These are phyloP conservation scores for Physeter macrocephalus DNA, from an alignment of 2,113 vertebrate species.

Conservation along the genomic window DNA sequence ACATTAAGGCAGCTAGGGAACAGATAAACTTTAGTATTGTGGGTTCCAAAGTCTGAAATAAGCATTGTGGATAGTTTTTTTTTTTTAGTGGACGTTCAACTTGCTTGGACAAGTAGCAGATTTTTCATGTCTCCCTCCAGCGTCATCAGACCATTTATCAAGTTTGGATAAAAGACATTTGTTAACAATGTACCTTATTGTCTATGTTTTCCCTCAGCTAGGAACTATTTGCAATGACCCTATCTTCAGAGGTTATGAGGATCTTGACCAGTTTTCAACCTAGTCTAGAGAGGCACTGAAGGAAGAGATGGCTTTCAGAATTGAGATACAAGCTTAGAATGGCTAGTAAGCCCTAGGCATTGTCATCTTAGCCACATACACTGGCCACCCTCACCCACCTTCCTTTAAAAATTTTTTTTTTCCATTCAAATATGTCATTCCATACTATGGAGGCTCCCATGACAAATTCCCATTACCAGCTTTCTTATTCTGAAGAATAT, in stretches of 20 bases:
- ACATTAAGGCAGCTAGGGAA: background rate
- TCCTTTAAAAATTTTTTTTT: background rate
- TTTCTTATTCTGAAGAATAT: background rate
- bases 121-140: conserved; percentile 41
- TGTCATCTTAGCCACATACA: background rate
- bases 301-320: background rate
- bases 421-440: background rate
- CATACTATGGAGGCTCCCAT: background rate
- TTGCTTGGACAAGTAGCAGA: conserved; percentile 49
- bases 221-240: conserved; percentile 22
- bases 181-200: conserved; percentile 50
- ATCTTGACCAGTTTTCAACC: conserved; percentile 44
- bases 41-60: conserved; percentile 26
- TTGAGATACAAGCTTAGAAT: background rate
- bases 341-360: background rate
- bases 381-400: background rate
- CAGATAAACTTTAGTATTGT: background rate
- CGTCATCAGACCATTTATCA: conserved; percentile 60
- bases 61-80: background rate
- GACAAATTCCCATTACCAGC: background rate
- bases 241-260: conserved; percentile 26
- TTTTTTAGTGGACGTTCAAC: background rate
- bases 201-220: conserved; percentile 37
- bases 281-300: conserved; percentile 16
- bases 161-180: conserved; percentile 57